Percentiles rank a stretch among this genome's conserved stretches.
Evolutionary conservation across 1,140 invertebrate genomes (phyloP).

Genomic region (Drosophila persimilis): DNA sequence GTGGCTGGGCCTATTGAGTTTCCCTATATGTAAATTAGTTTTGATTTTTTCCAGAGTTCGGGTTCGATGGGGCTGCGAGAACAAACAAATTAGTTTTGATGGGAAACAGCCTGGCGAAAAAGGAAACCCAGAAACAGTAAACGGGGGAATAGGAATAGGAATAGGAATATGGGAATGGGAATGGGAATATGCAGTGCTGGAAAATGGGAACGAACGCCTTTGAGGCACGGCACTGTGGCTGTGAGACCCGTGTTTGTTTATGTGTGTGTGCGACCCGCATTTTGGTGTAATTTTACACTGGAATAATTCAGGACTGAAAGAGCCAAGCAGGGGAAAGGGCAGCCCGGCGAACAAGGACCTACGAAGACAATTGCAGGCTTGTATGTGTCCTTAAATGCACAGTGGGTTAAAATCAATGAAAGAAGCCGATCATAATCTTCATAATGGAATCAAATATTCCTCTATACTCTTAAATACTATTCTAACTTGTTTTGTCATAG

Average conservation of each 20-base stretch:
- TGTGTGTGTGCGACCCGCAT: conserved; percentile 39
- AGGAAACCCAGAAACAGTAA: background rate
- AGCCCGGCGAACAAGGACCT: background rate
- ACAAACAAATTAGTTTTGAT: conserved; percentile 52
- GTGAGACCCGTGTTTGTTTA: conserved; percentile 19
- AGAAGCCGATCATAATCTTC: no score
- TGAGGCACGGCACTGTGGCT: no score
- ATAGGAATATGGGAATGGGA: background rate
- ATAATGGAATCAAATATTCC: no score
- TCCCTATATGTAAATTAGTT: conserved; percentile 60
- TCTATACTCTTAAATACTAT: no score
- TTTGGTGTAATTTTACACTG: conserved; percentile 53
- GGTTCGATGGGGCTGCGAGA: background rate
- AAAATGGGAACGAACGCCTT: conserved; percentile 5
- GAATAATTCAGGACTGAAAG: conserved; percentile 16
- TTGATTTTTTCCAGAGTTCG: conserved; percentile 28
- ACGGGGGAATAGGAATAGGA: background rate
- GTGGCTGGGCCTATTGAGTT: conserved; percentile 38
- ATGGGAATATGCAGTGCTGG: background rate
- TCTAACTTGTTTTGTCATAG: no score
- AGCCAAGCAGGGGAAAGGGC: background rate
- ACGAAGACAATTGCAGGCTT: conserved; percentile 29
- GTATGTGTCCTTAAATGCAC: background rate
- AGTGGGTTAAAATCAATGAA: background rate
- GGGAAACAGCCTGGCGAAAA: conserved; percentile 36